Evolutionary conservation across 2,888 invertebrate species (phyloP), one percentile per base, ranked within the genome.

Genomic region (Sylvicola fuscatus): DNA sequence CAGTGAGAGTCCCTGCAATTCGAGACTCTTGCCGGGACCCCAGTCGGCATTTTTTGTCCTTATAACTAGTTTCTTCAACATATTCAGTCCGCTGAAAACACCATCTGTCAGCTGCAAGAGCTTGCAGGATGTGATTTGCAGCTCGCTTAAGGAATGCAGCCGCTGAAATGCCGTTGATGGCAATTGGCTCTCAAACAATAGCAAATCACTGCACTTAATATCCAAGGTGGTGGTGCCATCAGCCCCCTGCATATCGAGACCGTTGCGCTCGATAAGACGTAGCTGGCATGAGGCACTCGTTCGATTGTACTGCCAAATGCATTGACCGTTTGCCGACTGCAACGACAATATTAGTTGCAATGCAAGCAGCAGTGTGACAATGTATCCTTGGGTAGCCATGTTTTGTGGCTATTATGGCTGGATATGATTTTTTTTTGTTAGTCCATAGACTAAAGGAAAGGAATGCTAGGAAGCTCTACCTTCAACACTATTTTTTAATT

Each of bases 21-120:
- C 83, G 49, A 89, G 66, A 46, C 69, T 72, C 56, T 77, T 76
- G 27, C 68, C 70, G 42, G 72, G 67, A 39, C 70, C 70, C 84
- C 87, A 87, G 42, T 81, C 75, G 14, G 68, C 66, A 57, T 87
- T 87, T 52, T 72, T 70, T 13, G 84, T 83, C 49, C 77, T 74
- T 36, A 92, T 62, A 39, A 75, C 70, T 32, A 92, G 65, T 46
- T 72, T 73, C 56, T 77, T 80, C 37, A 92, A 64, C 48, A 80
- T 79, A 47, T 68, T 68, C 28, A 90, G 63, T 26, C 84, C 83
- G 48, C 77, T 72, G 53, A 92, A 84, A 14, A 82, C 70, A 45
- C 75, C 74, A 21, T 73, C 66, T 21, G 81, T 77, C 44, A 87
- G 60, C 39, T 72, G 70, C 39, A 81, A 64, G 41, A 87, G 62